Percentiles rank a stretch among this genome's conserved stretches.
Conservation (phyloP, 2,797 vertebrate species). For the Antrozous pallidus region DNA sequence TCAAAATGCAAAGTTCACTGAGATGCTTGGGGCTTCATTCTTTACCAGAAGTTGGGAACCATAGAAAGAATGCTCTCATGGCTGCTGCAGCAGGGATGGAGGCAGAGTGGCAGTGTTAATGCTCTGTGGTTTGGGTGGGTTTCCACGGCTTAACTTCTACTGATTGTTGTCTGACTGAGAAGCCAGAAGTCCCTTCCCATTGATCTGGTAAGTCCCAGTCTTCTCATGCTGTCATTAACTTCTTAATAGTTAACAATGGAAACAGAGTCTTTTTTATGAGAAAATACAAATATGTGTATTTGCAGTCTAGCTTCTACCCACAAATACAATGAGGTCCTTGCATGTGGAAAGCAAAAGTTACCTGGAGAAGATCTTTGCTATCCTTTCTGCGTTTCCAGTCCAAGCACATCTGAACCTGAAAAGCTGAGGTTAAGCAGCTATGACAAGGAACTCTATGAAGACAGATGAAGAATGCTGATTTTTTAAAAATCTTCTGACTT, state of each 20-base stretch:
- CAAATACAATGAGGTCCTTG: not conserved
- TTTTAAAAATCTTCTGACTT: not conserved
- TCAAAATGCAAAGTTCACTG: not conserved
- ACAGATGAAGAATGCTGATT: not conserved
- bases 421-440: not conserved
- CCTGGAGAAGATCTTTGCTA: not conserved
- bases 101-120: not conserved
- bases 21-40: slow-evolving; percentile 35
- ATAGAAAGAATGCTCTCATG: slow-evolving; percentile 61
- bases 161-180: slow-evolving; percentile 69
- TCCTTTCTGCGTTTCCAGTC: not conserved
- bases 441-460: not conserved
- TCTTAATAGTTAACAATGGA: slow-evolving; percentile 53
- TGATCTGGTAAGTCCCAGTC: slow-evolving; percentile 67
- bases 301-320: not conserved
- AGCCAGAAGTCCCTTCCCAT: slow-evolving; percentile 73
- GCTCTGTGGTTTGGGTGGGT: slow-evolving; percentile 74
- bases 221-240: slow-evolving; percentile 65
- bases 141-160: slow-evolving; percentile 73
- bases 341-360: not conserved
- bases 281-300: not conserved
- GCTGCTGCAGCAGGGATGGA: slow-evolving; percentile 45
- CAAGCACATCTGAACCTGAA: not conserved
- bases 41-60: slow-evolving; percentile 53
- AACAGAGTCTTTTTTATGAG: not conserved